phyloP scores from a whole-genome alignment of 2,113 vertebrate species.

The Hemichromis elongatus region DNA sequence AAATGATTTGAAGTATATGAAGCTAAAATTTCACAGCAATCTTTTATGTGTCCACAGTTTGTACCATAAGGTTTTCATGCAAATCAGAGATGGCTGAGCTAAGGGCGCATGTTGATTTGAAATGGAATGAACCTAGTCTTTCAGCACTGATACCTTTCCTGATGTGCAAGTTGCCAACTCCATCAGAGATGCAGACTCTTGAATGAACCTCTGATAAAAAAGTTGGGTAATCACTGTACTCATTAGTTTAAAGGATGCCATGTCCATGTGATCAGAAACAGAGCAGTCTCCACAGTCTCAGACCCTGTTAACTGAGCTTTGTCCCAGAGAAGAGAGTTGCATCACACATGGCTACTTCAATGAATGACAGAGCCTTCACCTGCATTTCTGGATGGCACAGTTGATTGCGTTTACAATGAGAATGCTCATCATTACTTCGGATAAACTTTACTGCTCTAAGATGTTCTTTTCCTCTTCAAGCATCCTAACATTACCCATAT shows the following conservation, averaged over 20 bases:
- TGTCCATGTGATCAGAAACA: neutral
- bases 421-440: neutral
- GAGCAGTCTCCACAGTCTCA: too few species aligned
- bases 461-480: neutral
- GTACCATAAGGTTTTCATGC: rapidly evolving
- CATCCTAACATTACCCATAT: too few species aligned
- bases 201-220: neutral
- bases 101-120: neutral
- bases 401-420: neutral
- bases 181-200: neutral
- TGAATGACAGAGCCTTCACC: neutral
- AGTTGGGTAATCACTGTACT: neutral
- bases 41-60: neutral
- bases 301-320: neutral
- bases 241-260: neutral
- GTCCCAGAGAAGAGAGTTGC: neutral
- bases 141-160: neutral
- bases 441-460: neutral
- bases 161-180: neutral
- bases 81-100: neutral
- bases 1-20: neutral
- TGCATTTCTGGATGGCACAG: neutral
- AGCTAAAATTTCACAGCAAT: neutral
- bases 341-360: neutral
- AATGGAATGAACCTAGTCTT: neutral